A percentile compares a stretch with the other conserved stretches of the same genome.
Evolutionary conservation across 1,140 invertebrate genomes (phyloP).

Genomic region (Glomeris maerens): DNA sequence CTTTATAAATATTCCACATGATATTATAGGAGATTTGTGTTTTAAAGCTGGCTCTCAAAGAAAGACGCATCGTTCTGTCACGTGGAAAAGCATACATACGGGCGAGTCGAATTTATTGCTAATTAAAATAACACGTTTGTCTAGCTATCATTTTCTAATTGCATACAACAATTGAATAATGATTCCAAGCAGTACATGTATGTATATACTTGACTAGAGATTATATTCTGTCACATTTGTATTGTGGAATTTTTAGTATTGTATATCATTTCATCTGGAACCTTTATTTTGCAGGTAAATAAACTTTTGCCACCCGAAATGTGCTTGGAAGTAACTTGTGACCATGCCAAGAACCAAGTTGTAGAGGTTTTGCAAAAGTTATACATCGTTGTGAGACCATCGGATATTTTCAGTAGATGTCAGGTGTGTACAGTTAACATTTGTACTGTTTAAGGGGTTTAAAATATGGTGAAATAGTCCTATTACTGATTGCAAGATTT

Average conservation of each 20-base stretch:
- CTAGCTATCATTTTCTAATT: no score
- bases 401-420: neutral
- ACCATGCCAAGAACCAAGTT: neutral
- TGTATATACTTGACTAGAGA: neutral
- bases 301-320: neutral
- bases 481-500: neutral
- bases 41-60: neutral
- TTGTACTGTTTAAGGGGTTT: neutral
- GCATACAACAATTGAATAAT: no score
- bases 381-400: neutral
- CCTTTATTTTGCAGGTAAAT: neutral
- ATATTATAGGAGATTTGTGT: neutral
- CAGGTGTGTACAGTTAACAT: neutral
- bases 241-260: neutral
- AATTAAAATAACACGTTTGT: no score
- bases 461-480: neutral
- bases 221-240: neutral
- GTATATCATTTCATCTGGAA: neutral
- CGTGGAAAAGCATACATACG: neutral
- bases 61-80: neutral
- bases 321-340: neutral
- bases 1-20: neutral
- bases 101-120: no score
- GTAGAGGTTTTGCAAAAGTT: neutral
- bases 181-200: no score